These are phyloP conservation scores for Zaprionus tsacasi DNA, from an alignment of 1,140 invertebrate genomes.

Conservation along the genomic window DNA sequence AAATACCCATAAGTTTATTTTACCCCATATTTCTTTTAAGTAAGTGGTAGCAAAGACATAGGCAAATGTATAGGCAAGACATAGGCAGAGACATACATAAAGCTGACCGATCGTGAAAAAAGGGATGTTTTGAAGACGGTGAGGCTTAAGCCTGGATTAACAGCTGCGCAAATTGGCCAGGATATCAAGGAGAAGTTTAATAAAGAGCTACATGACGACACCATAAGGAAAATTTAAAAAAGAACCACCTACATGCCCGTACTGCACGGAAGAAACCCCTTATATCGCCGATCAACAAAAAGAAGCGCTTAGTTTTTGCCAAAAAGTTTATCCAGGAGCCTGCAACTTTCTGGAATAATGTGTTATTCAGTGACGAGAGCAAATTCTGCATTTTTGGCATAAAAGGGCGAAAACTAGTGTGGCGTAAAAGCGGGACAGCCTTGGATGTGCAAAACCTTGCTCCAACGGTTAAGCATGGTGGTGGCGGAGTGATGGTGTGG, in stretches of 20 bases:
- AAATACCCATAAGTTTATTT: too few species aligned
- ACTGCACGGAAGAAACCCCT: neutral
- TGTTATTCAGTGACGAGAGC: constrained; percentile 15
- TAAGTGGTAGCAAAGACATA: too few species aligned
- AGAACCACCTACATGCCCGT: neutral
- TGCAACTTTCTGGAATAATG: constrained; percentile 16
- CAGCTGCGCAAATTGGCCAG: constrained; percentile 1
- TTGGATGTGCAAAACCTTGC: constrained; percentile 27
- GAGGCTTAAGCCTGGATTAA: neutral
- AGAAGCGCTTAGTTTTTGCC: neutral
- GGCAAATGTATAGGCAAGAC: too few species aligned
- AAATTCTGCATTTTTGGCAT: constrained; percentile 35
- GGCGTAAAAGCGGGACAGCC: constrained; percentile 6
- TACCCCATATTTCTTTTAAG: too few species aligned
- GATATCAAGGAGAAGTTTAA: neutral
- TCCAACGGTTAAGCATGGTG: constrained; percentile 74
- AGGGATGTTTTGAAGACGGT: constrained; percentile 3
- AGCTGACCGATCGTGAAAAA: neutral
- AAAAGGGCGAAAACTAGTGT: constrained; percentile 22
- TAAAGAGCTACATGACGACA: constrained; percentile 5
- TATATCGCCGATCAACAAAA: neutral
- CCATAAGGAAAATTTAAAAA: neutral
- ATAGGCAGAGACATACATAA: too few species aligned
- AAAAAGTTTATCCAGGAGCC: neutral
- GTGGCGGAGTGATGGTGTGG: constrained; percentile 77